These are phyloP conservation scores for Campoletis sonorensis DNA, from an alignment of 1,140 invertebrate genomes.

Conservation along the genomic window DNA sequence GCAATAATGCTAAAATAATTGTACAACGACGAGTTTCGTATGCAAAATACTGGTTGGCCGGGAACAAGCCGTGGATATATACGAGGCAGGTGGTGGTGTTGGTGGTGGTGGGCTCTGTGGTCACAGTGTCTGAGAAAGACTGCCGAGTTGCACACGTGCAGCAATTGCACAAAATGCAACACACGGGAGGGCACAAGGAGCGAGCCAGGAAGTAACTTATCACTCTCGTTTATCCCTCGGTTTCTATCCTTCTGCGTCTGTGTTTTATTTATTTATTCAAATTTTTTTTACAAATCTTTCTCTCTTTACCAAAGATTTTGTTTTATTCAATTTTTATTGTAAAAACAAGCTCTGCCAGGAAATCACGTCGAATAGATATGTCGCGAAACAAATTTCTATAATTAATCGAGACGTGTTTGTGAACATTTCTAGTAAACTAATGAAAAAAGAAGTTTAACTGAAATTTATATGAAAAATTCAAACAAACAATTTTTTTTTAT, in stretches of 20 bases:
- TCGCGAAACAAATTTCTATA: too few species aligned
- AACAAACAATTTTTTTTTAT: too few species aligned
- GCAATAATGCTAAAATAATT: slow-evolving; percentile 4
- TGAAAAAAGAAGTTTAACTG: too few species aligned
- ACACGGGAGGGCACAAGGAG: background rate
- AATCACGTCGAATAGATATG: too few species aligned
- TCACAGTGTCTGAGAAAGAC: slow-evolving; percentile 10
- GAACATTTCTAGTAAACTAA: too few species aligned
- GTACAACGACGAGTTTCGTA: slow-evolving; percentile 9
- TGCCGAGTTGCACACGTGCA: background rate
- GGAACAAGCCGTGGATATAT: slow-evolving; percentile 6
- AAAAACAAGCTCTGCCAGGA: background rate
- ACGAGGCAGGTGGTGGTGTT: background rate
- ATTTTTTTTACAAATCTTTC: background rate
- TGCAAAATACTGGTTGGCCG: background rate
- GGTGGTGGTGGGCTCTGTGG: background rate
- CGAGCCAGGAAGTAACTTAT: slow-evolving; percentile 1
- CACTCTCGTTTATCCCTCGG: background rate
- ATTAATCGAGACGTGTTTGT: too few species aligned
- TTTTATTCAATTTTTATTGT: background rate
- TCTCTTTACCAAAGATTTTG: background rate
- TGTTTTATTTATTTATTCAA: too few species aligned
- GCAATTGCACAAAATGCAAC: background rate
- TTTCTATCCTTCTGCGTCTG: background rate
- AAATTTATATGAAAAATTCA: too few species aligned